phyloP scores from a whole-genome alignment of 2,113 vertebrate genomes.

The Scopus umbretta region DNA sequence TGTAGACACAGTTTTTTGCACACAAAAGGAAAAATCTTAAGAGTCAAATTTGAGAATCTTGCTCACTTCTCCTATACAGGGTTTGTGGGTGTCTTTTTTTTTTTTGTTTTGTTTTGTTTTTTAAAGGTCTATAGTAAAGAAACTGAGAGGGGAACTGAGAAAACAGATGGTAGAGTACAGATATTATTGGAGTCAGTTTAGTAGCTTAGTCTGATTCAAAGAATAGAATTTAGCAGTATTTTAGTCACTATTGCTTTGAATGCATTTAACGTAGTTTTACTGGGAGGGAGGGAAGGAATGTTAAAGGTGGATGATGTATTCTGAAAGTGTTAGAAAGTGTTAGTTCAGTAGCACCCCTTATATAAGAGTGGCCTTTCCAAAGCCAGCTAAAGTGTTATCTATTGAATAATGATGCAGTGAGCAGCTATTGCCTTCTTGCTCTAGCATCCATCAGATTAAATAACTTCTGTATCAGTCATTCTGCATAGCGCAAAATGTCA shows the following conservation, averaged over 20 bases:
- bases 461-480: conserved; percentile 18
- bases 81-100: background rate
- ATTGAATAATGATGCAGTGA: background rate
- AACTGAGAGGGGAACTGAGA: background rate
- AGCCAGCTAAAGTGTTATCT: background rate
- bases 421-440: background rate
- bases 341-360: background rate
- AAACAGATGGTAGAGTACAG: background rate
- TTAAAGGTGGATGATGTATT: background rate
- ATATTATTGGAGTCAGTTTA: background rate
- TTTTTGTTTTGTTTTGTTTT: background rate
- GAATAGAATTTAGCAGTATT: background rate
- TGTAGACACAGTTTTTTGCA: background rate
- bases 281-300: background rate
- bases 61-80: background rate
- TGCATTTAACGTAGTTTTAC: background rate
- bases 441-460: background rate
- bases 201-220: background rate
- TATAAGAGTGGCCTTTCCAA: background rate
- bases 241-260: background rate
- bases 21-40: background rate
- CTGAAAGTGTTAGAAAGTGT: background rate
- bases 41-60: background rate
- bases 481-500: background rate
- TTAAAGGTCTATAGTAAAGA: background rate